Conservation (phyloP, 2,113 vertebrate species). For the Psilopogon haemacephalus region DNA sequence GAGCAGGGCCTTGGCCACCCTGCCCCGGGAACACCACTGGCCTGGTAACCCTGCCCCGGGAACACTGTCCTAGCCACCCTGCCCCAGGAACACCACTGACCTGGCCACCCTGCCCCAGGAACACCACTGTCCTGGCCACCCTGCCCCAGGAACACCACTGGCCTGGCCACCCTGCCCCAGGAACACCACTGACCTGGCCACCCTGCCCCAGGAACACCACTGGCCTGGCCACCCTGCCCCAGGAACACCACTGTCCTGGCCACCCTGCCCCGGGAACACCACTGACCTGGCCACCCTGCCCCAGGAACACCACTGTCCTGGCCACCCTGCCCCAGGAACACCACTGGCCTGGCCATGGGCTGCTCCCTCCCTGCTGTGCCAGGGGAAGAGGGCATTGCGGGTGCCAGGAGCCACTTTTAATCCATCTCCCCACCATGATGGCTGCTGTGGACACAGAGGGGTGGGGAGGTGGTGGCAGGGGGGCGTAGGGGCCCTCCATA, state of each 20-base stretch:
- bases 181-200: no score
- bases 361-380: not conserved
- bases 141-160: rapidly evolving
- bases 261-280: rapidly evolving
- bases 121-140: no score
- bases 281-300: rapidly evolving
- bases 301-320: no score
- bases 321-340: rapidly evolving
- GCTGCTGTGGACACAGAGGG: rapidly evolving
- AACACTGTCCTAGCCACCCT: rapidly evolving
- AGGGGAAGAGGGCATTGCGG: not conserved
- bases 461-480: not conserved
- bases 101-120: rapidly evolving
- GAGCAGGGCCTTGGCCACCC: not conserved
- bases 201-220: rapidly evolving
- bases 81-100: rapidly evolving
- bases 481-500: rapidly evolving
- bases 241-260: no score
- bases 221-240: rapidly evolving
- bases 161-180: rapidly evolving
- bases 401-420: not conserved
- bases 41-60: rapidly evolving
- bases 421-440: rapidly evolving
- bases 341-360: not conserved
- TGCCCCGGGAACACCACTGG: rapidly evolving